Conservation (phyloP, 2,113 vertebrate species). For the Cephalopterus ornatus region DNA sequence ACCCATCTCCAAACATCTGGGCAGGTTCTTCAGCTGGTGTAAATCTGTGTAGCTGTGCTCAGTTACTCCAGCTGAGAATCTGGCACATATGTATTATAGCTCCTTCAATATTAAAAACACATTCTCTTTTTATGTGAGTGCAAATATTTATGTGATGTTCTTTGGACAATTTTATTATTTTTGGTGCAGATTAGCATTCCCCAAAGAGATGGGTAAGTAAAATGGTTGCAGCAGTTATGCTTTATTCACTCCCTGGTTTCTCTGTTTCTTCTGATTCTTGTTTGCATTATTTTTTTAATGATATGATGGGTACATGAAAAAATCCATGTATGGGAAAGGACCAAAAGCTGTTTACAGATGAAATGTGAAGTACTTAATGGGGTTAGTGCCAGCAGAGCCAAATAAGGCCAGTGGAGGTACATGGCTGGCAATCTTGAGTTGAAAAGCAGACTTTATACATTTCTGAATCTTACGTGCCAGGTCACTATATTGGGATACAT, state of each 20-base stretch:
- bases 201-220: background rate
- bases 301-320: background rate
- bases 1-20: slow-evolving; percentile 16
- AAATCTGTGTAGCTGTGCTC: background rate
- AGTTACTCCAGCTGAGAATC: slow-evolving; percentile 47
- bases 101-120: slow-evolving; percentile 29
- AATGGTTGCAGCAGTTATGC: background rate
- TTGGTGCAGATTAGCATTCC: background rate
- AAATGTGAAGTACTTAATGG: background rate
- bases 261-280: background rate
- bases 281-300: background rate
- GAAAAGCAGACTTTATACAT: background rate
- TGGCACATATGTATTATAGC: background rate
- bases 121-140: background rate
- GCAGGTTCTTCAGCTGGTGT: slow-evolving; percentile 22
- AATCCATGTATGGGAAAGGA: background rate
- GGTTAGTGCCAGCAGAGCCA: background rate
- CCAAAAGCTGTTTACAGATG: background rate
- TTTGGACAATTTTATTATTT: background rate
- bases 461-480: background rate
- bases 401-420: background rate
- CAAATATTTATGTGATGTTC: background rate
- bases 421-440: background rate
- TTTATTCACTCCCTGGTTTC: background rate
- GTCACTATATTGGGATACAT: background rate